These are phyloP conservation scores for Apodemus agrarius DNA, from an alignment of 2,797 vertebrate genomes.

Conservation along the genomic window DNA sequence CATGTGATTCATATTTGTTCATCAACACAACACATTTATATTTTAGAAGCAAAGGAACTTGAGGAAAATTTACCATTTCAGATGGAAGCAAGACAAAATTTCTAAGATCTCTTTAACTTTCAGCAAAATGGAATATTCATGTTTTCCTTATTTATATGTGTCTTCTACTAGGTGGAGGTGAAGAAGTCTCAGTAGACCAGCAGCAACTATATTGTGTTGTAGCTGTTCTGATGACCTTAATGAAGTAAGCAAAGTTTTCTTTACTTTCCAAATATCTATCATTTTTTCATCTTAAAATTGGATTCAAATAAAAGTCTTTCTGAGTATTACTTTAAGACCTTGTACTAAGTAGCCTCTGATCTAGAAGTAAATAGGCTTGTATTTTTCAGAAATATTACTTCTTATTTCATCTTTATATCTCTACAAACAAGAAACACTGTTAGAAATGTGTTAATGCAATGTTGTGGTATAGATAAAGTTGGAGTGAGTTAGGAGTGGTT, in stretches of 20 bases:
- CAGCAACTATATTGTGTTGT: background rate
- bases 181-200: background rate
- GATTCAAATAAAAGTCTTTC: background rate
- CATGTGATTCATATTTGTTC: background rate
- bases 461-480: background rate
- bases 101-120: background rate
- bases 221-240: background rate
- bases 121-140: background rate
- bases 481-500: background rate
- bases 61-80: background rate
- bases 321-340: background rate
- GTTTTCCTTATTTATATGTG: background rate
- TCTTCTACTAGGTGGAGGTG: background rate
- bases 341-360: too few species aligned
- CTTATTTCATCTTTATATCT: background rate
- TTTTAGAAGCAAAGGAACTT: background rate
- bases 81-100: background rate
- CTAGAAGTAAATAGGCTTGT: background rate
- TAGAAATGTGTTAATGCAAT: background rate
- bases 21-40: background rate
- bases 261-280: background rate
- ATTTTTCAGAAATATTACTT: background rate
- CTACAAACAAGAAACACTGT: background rate
- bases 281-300: background rate
- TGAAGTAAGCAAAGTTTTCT: background rate